Evolutionary conservation across 2,888 invertebrate species (phyloP).

Genomic region (Stenodera caucasica): DNA sequence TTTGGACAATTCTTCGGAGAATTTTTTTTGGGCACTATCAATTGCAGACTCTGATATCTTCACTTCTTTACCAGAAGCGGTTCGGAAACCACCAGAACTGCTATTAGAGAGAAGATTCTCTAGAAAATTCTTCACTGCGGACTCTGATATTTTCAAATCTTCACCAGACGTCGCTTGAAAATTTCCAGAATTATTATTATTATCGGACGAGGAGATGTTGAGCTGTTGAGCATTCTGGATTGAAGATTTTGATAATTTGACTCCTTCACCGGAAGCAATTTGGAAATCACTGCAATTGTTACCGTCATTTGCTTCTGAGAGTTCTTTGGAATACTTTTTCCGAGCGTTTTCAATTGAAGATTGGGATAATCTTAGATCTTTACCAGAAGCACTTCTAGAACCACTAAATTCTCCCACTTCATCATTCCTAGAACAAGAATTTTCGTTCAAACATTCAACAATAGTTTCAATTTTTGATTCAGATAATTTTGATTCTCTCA

Average conservation of each 20-base stretch:
- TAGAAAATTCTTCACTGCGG: too few relatives aligned
- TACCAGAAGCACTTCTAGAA: slow-evolving; percentile 24
- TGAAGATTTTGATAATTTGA: neutral
- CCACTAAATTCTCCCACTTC: neutral
- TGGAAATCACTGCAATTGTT: slow-evolving; percentile 23
- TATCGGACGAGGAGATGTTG: too few relatives aligned
- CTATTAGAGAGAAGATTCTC: too few relatives aligned
- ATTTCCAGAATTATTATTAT: too few relatives aligned
- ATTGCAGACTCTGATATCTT: too few relatives aligned
- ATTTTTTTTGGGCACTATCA: neutral
- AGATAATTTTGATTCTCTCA: too few relatives aligned
- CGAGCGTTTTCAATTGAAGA: slow-evolving; percentile 20
- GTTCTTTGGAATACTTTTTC: neutral
- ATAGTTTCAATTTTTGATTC: too few relatives aligned
- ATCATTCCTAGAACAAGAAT: neutral
- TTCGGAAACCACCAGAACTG: too few relatives aligned
- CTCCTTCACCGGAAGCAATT: neutral
- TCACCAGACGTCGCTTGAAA: too few relatives aligned
- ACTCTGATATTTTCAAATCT: slow-evolving; percentile 11
- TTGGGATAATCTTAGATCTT: slow-evolving; percentile 21
- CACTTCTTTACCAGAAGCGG: too few relatives aligned
- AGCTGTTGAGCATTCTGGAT: too few relatives aligned
- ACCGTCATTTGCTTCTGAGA: neutral
- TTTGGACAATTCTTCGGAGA: neutral
- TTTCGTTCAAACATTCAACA: too few relatives aligned